Evolutionary conservation across 2,113 vertebrate species (phyloP).

Genomic region (Clarias macrocephalus): DNA sequence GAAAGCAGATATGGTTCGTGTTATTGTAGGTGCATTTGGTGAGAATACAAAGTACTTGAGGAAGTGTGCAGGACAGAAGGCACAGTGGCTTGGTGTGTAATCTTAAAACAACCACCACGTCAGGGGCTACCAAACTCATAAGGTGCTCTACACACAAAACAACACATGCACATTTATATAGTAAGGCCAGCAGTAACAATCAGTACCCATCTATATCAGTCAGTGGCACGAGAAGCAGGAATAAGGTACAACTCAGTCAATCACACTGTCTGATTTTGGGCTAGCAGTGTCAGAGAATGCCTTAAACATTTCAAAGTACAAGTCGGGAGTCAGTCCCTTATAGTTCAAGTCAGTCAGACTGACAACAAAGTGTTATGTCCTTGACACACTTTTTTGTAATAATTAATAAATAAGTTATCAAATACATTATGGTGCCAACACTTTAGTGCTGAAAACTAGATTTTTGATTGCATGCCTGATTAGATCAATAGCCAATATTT

Average conservation of each 20-base stretch:
- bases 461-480: conserved; percentile 46
- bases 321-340: conserved; percentile 28
- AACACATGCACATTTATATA: conserved; percentile 66
- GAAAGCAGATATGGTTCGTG: conserved; percentile 24
- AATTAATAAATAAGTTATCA: conserved; percentile 42
- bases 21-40: conserved; percentile 76
- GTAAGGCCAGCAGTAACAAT: conserved; percentile 62
- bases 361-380: conserved; percentile 40
- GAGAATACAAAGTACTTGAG: conserved; percentile 78
- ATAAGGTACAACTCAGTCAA: conserved; percentile 34
- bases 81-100: conserved; percentile 77
- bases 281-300: conserved; percentile 3
- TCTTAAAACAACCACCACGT: conserved; percentile 73
- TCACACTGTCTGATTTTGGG: conserved; percentile 15
- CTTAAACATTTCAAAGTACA: conserved; percentile 11
- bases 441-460: conserved; percentile 23
- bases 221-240: conserved; percentile 30
- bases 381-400: conserved; percentile 30
- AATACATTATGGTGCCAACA: conserved; percentile 21
- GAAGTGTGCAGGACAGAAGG: conserved; percentile 82
- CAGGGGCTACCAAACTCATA: conserved; percentile 70
- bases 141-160: conserved; percentile 69
- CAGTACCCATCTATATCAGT: conserved; percentile 55
- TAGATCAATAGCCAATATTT: background rate
- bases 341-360: conserved; percentile 39